Evolutionary conservation across 1,140 invertebrate genomes (phyloP), one percentile per base, ranked within the genome.

Genomic region (Scaptomyza montana): DNA sequence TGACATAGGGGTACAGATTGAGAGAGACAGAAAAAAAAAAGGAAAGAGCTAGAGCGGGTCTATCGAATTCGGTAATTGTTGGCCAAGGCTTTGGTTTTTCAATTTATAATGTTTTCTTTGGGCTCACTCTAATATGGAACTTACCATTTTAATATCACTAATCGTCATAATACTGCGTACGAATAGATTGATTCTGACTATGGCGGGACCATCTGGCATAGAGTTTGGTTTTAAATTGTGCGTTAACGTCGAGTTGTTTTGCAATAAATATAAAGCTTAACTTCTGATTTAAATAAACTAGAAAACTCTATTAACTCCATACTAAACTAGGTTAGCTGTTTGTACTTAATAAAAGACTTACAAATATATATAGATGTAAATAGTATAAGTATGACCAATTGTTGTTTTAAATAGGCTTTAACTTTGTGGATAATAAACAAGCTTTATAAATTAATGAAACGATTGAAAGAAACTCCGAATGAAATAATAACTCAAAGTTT

Each of bases 81-180:
- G 61, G 51, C 63, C 70, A 55, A 53, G 55, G 49, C 21, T 67
- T 67, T 41, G 7, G 53, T 25, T 62, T 56, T 57, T 72, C 19
- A 66, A 73, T 67, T 61, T 16, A 54, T 70, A 25, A 3, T 25
- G 21, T 66, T 51, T 55, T 74, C 54, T 49, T 21, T 55, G 46
- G n/a, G 55, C 47, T 46, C 41, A 56, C 51, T 63, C 47, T 63
- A 51, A 41, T 61, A 56, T 45, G 65, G 39, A 43, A 96, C 96
- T 97, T 97, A 98, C 97, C 98, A 98, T 98, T 94, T 98, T 98
- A 93, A 98, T 98, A 95, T 98, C 98, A 95, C 98, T 98, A 94
- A 98, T 98, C 93, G 97, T 98, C 92, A 96, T 97, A 93, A 98
- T 98, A 95, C 96, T 98, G 94, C 98, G 95, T 92, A 98, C 96